Evolutionary conservation across 2,113 vertebrate genomes (phyloP).

Genomic region (Ursus arctos): DNA sequence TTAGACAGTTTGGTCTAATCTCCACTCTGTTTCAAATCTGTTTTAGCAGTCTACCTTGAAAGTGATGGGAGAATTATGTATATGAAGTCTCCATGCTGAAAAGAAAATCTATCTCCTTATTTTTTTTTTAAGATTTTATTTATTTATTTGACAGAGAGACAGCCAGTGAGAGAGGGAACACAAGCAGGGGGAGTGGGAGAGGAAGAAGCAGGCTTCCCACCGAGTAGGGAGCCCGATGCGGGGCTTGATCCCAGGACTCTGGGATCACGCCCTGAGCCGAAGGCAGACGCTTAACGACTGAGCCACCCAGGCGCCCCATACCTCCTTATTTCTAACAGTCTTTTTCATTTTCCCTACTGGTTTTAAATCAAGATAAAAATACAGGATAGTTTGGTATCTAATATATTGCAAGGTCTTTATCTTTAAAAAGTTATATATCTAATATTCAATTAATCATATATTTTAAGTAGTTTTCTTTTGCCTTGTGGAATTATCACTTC

Average conservation of each 20-base stretch:
- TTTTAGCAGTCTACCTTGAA: neutral
- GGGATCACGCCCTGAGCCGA: no score
- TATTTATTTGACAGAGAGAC: no score
- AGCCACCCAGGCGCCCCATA: no score
- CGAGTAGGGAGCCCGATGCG: no score
- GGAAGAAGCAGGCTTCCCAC: no score
- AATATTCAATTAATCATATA: neutral
- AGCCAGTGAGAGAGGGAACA: no score
- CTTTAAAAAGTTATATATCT: neutral
- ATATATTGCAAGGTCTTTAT: neutral
- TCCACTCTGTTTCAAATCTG: neutral
- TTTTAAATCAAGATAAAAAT: constrained; percentile 52
- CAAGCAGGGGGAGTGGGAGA: no score
- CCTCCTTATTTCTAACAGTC: neutral
- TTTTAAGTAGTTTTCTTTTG: neutral
- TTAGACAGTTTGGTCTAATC: neutral
- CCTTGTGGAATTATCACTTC: neutral
- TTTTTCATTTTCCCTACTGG: neutral
- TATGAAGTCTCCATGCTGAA: neutral
- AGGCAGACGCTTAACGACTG: no score
- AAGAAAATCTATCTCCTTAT: neutral
- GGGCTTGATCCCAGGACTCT: no score
- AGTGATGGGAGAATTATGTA: neutral
- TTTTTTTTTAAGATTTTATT: neutral
- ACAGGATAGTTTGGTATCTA: neutral